Evolutionary conservation across 2,888 invertebrate genomes (phyloP).

Genomic region (Diaperis boleti): DNA sequence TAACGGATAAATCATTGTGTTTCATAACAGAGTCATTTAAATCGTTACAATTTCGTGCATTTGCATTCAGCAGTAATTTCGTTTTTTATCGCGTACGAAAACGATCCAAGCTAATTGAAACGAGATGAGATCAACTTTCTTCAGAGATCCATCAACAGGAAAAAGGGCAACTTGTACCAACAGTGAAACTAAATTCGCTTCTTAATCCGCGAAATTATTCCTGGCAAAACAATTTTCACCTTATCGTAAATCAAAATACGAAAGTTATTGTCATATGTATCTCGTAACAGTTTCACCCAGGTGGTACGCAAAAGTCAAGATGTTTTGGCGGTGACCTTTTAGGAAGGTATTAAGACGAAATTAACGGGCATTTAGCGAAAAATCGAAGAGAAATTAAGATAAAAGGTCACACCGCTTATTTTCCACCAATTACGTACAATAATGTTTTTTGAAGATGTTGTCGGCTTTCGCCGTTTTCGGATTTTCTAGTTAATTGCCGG

Average conservation of each 20-base stretch:
- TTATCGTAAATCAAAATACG: slow-evolving; percentile 30
- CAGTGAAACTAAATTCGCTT: slow-evolving; percentile 9
- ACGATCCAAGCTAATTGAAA: slow-evolving; percentile 4
- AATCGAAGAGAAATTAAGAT: slow-evolving; percentile 5
- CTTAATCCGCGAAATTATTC: slow-evolving; percentile 26
- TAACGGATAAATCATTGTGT: slow-evolving; percentile 21
- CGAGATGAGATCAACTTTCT: slow-evolving; percentile 45
- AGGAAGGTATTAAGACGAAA: slow-evolving; percentile 7
- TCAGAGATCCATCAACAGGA: slow-evolving; percentile 44
- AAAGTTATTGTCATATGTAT: slow-evolving; percentile 24
- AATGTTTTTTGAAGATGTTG: neutral
- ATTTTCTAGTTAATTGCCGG: neutral
- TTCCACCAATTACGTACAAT: slow-evolving; percentile 9
- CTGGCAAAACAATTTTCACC: slow-evolving; percentile 17
- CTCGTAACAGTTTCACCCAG: slow-evolving; percentile 12
- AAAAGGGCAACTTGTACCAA: slow-evolving; percentile 8
- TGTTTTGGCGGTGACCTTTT: slow-evolving; percentile 9
- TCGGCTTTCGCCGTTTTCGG: slow-evolving; percentile 8
- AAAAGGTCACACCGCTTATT: slow-evolving; percentile 21
- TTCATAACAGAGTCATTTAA: slow-evolving; percentile 25
- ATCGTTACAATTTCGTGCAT: slow-evolving; percentile 9
- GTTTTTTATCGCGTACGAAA: slow-evolving; percentile 20
- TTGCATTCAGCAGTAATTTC: slow-evolving; percentile 3
- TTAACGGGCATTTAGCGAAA: slow-evolving; percentile 1
- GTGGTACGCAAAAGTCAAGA: neutral